phyloP scores from a whole-genome alignment of 2,888 invertebrate genomes.

The Apeira syringaria region DNA sequence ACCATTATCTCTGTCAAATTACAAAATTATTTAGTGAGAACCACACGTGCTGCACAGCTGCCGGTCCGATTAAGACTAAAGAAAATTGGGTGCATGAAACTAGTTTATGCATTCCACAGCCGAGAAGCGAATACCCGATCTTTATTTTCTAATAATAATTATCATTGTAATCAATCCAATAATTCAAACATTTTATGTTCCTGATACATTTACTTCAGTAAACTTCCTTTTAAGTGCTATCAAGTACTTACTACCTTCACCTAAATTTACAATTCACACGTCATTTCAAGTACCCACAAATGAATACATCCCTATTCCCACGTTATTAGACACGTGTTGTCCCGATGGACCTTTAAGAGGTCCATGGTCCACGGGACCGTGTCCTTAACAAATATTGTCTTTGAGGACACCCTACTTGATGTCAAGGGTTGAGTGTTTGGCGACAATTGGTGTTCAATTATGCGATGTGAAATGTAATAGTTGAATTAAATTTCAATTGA shows the following conservation, averaged over 20 bases:
- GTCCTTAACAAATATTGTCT: constrained; percentile 80
- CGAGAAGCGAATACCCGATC: too few species aligned
- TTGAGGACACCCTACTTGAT: constrained; percentile 72
- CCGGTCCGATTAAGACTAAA: too few species aligned
- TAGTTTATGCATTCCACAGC: too few species aligned
- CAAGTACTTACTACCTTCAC: background rate
- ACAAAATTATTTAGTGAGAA: too few species aligned
- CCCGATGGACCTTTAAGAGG: constrained; percentile 34
- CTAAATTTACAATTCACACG: constrained; percentile 49
- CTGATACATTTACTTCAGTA: constrained; percentile 1
- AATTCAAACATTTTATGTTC: too few species aligned
- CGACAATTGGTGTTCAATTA: constrained; percentile 50
- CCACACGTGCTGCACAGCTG: too few species aligned
- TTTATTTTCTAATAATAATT: too few species aligned
- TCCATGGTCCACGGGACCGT: constrained; percentile 20
- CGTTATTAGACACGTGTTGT: constrained; percentile 63
- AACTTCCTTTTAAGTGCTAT: background rate
- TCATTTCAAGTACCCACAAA: constrained; percentile 58
- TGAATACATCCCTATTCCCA: constrained; percentile 67
- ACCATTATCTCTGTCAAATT: too few species aligned
- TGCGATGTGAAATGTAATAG: constrained; percentile 25
- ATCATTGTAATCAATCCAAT: too few species aligned
- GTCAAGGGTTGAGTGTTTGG: constrained; percentile 48
- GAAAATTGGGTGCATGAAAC: too few species aligned
- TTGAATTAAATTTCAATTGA: constrained; percentile 16